A percentile compares a stretch with the other conserved stretches of the same genome.
phyloP scores from a whole-genome alignment of 2,888 invertebrate genomes.

The Ethmia dodecea region DNA sequence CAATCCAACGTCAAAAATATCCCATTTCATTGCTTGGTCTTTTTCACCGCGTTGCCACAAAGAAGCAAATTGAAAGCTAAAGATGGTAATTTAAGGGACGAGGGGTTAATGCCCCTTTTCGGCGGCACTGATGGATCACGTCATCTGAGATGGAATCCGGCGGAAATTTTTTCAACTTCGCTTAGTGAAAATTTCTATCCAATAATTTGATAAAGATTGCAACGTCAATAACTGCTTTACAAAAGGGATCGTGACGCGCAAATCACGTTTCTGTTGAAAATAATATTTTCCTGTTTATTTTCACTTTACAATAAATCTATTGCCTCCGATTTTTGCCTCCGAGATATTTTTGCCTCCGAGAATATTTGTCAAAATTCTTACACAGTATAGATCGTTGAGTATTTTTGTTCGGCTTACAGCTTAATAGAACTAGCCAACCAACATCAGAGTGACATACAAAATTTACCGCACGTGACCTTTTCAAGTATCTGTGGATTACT shows the following conservation, averaged over 20 bases:
- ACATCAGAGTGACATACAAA: no score
- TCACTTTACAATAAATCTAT: no score
- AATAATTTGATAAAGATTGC: conserved; percentile 2
- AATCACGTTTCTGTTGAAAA: no score
- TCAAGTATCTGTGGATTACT: conserved; percentile 18
- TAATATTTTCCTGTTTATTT: no score
- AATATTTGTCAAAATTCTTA: no score
- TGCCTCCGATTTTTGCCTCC: no score
- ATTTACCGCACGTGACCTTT: conserved; percentile 16
- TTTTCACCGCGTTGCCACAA: conserved; percentile 54
- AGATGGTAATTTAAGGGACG: conserved; percentile 72
- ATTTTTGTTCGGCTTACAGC: no score
- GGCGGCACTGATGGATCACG: conserved; percentile 63
- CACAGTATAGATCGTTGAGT: no score
- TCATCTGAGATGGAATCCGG: conserved; percentile 54
- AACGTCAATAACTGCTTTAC: not conserved
- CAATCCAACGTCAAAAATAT: conserved; percentile 31
- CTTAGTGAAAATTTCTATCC: conserved; percentile 25
- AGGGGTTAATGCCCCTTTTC: conserved; percentile 63
- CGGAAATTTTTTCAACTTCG: conserved; percentile 34
- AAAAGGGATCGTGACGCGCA: no score
- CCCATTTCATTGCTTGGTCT: conserved; percentile 48
- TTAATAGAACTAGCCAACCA: no score
- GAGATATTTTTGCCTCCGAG: no score
- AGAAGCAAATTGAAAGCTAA: conserved; percentile 73